Evolutionary conservation across 2,797 vertebrate species (phyloP).

Genomic region (Amblyraja radiata): DNA sequence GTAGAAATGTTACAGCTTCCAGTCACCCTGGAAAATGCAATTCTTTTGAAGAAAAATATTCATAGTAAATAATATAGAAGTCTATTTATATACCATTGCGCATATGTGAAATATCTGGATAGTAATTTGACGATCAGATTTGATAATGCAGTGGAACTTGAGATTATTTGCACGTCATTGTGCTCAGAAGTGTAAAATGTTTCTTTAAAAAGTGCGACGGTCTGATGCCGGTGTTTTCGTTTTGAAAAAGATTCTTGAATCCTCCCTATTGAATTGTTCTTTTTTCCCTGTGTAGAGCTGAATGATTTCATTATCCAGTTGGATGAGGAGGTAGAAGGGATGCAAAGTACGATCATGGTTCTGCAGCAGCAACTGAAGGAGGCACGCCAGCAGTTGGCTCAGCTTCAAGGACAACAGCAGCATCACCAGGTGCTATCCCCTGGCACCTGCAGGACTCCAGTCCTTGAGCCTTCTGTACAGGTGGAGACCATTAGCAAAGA

Average conservation of each 20-base stretch:
- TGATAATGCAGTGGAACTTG: background rate
- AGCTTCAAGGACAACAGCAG: constrained; percentile 67
- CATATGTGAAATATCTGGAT: background rate
- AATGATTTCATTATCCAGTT: constrained; percentile 98
- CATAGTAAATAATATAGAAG: constrained; percentile 42
- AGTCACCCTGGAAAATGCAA: background rate
- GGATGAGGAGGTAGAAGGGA: constrained; percentile 94
- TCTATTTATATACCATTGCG: background rate
- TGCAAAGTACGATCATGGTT: constrained; percentile 95
- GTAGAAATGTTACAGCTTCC: background rate
- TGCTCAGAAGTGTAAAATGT: background rate
- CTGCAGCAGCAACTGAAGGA: constrained; percentile 91
- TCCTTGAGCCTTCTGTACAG: constrained; percentile 60
- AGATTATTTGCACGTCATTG: background rate
- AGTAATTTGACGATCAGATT: background rate
- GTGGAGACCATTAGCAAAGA: constrained; percentile 73
- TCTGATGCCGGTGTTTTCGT: constrained; percentile 42
- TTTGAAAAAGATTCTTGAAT: background rate
- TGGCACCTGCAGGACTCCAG: constrained; percentile 64
- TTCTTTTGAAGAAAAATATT: constrained; percentile 2
- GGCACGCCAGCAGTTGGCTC: constrained; percentile 70
- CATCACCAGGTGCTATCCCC: constrained; percentile 58
- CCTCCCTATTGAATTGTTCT: constrained; percentile 34
- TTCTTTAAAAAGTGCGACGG: constrained; percentile 38
- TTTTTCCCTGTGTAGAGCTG: constrained; percentile 67